Evolutionary conservation across 1,140 invertebrate genomes (phyloP), one percentile per base, ranked within the genome.

Genomic region (Drosophila ironensis): DNA sequence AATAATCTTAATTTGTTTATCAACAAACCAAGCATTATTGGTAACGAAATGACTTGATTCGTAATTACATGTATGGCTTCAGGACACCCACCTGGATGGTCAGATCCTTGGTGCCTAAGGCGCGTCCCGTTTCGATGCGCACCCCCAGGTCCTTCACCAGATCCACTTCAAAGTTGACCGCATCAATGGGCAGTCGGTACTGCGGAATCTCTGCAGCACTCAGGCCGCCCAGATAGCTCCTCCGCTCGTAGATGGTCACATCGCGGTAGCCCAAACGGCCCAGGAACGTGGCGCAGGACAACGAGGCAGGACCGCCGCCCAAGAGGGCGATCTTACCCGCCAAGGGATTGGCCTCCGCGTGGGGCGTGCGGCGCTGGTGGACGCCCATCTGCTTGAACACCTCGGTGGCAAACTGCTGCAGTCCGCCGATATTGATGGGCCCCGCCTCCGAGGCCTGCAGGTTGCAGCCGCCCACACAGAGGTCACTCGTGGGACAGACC

Each of bases 401-500:
- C 84, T 99, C 98, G 16, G 96, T 96, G 35, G 98, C 98, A 91
- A 98, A 99, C 78, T 99, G 98, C 91, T 99, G 98, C 4, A 99
- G 91, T 0, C 98, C 98, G 0, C 98, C 98, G 86, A 99, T 99
- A 87, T 99, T 99, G 61, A 99, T 99, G 0, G 98, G 94, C 0
- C 98, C 98, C 91, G 99, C 98, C 90, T 99, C 98, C 2, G 94
- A 94, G 0, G 98, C 98, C 78, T 96, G 94, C 1, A 99, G 91
- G 91, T 99, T 99, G 90, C 98, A 99, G 0, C 97, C 97, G 0
- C 98, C 98, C 2, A 99, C 98, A 89, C 98, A 99, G 0, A 99
- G 93, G 89, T 99, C 98, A 89, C 97, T 98, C 0, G 98, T 99
- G 3, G 98, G 98, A 87, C 98, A 99, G 5, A 99, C 98, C 98